Conservation (phyloP, 1,140 invertebrate genomes). For the Phymorhynchus buccinoides region DNA sequence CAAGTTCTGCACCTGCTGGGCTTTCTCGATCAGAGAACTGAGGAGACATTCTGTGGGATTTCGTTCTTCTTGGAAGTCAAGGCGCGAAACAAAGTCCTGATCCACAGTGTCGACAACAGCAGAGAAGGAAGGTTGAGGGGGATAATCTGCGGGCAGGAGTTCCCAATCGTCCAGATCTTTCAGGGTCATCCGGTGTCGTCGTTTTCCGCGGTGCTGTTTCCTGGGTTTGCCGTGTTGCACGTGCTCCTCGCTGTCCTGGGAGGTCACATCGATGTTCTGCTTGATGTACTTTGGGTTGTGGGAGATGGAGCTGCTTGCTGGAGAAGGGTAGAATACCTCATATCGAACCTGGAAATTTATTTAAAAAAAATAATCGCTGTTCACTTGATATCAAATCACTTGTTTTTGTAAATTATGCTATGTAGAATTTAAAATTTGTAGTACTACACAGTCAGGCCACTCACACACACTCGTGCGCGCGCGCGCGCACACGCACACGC, state of each 20-base stretch:
- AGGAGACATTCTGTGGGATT: slow-evolving; percentile 18
- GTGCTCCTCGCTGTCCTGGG: slow-evolving; percentile 10
- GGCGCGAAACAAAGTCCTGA: neutral
- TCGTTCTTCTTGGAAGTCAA: neutral
- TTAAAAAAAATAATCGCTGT: too few species aligned
- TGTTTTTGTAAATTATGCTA: too few species aligned
- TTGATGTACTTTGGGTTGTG: slow-evolving; percentile 45
- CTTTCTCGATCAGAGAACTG: slow-evolving; percentile 25
- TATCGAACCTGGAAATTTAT: slow-evolving; percentile 36
- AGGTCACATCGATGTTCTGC: neutral
- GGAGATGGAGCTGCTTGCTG: slow-evolving; percentile 35
- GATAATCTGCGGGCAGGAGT: neutral
- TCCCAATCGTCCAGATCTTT: slow-evolving; percentile 26
- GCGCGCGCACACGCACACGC: neutral
- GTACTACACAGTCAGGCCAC: too few species aligned
- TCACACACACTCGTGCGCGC: too few species aligned
- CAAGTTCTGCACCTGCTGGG: slow-evolving; percentile 4
- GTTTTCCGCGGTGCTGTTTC: slow-evolving; percentile 22
- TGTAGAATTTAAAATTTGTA: too few species aligned
- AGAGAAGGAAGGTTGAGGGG: neutral
- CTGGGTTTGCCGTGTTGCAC: slow-evolving; percentile 7
- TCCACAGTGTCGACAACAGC: neutral
- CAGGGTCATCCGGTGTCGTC: slow-evolving; percentile 13
- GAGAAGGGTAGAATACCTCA: slow-evolving; percentile 42
- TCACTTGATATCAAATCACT: too few species aligned